Evolutionary conservation across 2,888 invertebrate genomes (phyloP).

Genomic region (Ganaspis brasiliensis): DNA sequence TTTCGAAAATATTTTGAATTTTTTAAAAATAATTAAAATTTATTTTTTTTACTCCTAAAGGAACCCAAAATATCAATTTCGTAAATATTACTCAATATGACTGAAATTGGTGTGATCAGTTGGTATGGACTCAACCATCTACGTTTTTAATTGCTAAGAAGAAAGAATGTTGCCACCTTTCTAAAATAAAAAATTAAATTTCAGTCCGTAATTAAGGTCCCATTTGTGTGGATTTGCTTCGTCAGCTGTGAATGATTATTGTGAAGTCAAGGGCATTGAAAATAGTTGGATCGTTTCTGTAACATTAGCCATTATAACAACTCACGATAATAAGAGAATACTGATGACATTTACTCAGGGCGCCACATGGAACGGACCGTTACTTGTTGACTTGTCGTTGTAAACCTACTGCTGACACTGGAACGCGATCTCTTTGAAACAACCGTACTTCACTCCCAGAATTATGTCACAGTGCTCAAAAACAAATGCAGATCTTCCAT

Average conservation of each 20-base stretch:
- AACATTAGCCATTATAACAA: slow-evolving; percentile 28
- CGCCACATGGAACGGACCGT: slow-evolving; percentile 80
- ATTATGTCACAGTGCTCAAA: slow-evolving; percentile 3
- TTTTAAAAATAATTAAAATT: no score
- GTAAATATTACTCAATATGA: no score
- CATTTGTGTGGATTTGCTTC: no score
- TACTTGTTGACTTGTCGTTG: slow-evolving; percentile 63
- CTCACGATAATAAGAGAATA: slow-evolving; percentile 69
- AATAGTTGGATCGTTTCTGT: background rate
- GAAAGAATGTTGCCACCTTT: no score
- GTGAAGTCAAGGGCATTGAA: background rate
- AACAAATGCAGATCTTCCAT: background rate
- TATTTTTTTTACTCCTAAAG: no score
- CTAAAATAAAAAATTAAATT: no score
- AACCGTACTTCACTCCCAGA: slow-evolving; percentile 20
- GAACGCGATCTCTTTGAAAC: slow-evolving; percentile 20
- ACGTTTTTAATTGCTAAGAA: no score
- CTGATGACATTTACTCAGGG: slow-evolving; percentile 75
- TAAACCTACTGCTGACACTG: slow-evolving; percentile 20
- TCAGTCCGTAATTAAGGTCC: no score
- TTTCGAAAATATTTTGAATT: no score
- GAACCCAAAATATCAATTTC: no score
- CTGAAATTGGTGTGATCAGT: no score
- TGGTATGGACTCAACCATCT: no score
- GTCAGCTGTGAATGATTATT: background rate